Conservation (phyloP, 2,797 vertebrate species). For the Onychomys leucogaster region DNA sequence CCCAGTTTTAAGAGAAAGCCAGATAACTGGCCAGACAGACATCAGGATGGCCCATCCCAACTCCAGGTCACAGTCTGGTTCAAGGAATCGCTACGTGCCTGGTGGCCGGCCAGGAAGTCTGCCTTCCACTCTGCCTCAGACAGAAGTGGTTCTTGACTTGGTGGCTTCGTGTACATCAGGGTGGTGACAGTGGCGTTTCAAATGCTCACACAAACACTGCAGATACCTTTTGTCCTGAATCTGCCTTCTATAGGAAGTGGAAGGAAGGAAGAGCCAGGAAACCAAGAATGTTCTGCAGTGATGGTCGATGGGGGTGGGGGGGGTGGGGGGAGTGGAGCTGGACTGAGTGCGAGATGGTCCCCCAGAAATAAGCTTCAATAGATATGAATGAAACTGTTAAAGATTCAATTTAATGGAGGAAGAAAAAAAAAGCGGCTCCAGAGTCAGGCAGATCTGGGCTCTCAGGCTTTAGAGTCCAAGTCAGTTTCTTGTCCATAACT, state of each 20-base stretch:
- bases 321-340: neutral
- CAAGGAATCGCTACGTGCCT: conserved; percentile 62
- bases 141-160: conserved; percentile 54
- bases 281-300: neutral
- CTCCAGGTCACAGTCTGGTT: neutral
- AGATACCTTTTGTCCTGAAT: neutral
- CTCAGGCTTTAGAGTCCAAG: neutral
- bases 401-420: neutral
- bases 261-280: neutral
- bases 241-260: neutral
- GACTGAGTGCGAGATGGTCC: too few species aligned
- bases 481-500: neutral
- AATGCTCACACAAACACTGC: neutral
- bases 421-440: neutral
- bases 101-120: neutral
- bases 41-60: conserved; percentile 62
- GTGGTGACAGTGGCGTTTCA: neutral
- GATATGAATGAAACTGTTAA: neutral
- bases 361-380: neutral
- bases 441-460: neutral
- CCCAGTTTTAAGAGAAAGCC: conserved; percentile 37
- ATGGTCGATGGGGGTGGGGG: neutral
- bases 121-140: neutral
- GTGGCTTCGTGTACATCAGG: neutral
- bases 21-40: neutral